A percentile compares a stretch with the other conserved stretches of the same genome.
Evolutionary conservation across 2,113 vertebrate species (phyloP).

Genomic region (Ceyx cyanopectus): DNA sequence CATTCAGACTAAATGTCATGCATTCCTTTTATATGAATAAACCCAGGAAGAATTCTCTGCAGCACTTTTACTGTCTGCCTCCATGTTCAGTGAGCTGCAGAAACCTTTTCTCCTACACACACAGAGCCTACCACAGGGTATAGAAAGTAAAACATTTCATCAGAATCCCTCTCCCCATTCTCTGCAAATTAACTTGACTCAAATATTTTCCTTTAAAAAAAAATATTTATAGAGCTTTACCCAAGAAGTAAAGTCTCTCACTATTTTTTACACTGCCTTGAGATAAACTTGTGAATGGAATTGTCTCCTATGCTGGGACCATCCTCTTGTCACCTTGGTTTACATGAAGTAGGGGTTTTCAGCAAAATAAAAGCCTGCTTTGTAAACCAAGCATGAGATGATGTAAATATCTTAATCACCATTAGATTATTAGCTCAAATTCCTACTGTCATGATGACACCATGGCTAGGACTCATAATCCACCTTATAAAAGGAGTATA

Average conservation of each 20-base stretch:
- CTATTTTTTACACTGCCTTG: neutral
- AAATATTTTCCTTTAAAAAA: neutral
- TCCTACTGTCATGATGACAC: neutral
- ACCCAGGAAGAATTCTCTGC: neutral
- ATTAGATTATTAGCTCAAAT: neutral
- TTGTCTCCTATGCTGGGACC: neutral
- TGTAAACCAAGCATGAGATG: neutral
- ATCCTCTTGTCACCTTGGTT: neutral
- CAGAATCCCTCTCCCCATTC: neutral
- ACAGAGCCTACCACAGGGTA: neutral
- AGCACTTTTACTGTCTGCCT: neutral
- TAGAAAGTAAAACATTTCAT: neutral
- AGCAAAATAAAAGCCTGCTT: neutral
- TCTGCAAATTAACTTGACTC: neutral
- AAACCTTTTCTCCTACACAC: neutral
- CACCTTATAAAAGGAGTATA: neutral
- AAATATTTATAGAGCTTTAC: neutral
- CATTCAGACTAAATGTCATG: conserved; percentile 63
- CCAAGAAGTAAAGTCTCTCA: neutral
- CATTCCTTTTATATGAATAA: conserved; percentile 64
- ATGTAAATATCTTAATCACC: neutral
- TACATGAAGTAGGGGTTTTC: neutral
- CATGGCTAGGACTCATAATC: neutral
- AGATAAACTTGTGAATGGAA: neutral
- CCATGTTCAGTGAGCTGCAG: neutral